Conservation (phyloP, 1,140 invertebrate species). For the Plectus sambesii region DNA sequence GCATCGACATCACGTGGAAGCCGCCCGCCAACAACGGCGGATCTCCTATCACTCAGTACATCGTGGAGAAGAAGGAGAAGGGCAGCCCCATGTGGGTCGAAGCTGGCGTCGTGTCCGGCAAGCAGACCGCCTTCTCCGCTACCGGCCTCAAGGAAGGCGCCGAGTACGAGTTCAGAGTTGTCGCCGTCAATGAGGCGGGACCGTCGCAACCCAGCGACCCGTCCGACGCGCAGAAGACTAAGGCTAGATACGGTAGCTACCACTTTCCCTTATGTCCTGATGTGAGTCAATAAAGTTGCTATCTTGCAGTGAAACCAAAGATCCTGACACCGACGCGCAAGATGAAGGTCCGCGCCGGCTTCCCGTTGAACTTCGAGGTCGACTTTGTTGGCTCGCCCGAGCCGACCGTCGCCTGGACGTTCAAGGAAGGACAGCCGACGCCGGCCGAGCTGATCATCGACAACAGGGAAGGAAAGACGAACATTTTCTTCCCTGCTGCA, state of each 20-base stretch:
- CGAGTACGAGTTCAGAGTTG: conserved; percentile 63
- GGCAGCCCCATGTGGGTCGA: conserved; percentile 37
- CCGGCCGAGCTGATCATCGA: conserved; percentile 41
- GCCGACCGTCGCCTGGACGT: conserved; percentile 39
- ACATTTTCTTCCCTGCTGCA: conserved; percentile 43
- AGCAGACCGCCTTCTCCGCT: conserved; percentile 50
- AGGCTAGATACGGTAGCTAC: conserved; percentile 64
- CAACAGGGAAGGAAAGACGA: conserved; percentile 52
- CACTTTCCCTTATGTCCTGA: conserved; percentile 10
- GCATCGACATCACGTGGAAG: conserved; percentile 82
- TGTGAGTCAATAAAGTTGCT: neutral
- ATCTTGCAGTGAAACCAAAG: conserved; percentile 65
- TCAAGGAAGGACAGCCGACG: conserved; percentile 25
- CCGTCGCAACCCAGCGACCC: conserved; percentile 53
- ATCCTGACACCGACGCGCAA: conserved; percentile 61
- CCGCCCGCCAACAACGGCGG: conserved; percentile 80
- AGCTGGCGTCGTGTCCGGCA: conserved; percentile 34
- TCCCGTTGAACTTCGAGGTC: conserved; percentile 79
- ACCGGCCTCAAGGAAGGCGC: conserved; percentile 78
- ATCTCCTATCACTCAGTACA: conserved; percentile 73
- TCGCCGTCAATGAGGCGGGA: conserved; percentile 64
- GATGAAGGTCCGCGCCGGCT: conserved; percentile 62
- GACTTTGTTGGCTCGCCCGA: conserved; percentile 79
- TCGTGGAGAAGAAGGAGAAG: conserved; percentile 74
- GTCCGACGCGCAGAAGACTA: conserved; percentile 66